Percentiles rank a stretch among this genome's conserved stretches.
These are phyloP conservation scores for Paraplagusia blochii DNA, from an alignment of 2,113 vertebrate species.

Conservation along the genomic window DNA sequence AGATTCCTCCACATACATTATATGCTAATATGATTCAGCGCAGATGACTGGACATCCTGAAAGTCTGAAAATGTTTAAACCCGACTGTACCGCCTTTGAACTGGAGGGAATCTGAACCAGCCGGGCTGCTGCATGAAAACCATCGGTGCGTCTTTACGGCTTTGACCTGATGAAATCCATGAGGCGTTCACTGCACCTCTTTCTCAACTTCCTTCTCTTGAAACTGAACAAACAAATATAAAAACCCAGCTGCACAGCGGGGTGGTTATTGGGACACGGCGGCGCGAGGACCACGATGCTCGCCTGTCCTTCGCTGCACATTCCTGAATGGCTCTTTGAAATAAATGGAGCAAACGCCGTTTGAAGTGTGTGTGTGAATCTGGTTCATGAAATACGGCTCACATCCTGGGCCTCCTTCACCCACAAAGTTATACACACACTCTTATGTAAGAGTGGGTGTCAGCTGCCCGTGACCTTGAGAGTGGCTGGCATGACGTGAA, in stretches of 20 bases:
- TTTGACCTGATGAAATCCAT: slow-evolving; percentile 19
- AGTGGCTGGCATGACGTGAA: neutral
- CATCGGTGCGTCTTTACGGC: slow-evolving; percentile 28
- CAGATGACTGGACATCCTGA: too few relatives aligned
- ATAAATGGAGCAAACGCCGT: slow-evolving; percentile 10
- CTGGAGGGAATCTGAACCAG: too few relatives aligned
- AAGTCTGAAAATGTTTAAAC: too few relatives aligned
- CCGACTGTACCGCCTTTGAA: too few relatives aligned
- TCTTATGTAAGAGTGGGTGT: slow-evolving; percentile 31
- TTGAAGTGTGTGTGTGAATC: slow-evolving; percentile 47
- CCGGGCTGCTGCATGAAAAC: slow-evolving; percentile 15
- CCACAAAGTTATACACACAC: slow-evolving; percentile 5
- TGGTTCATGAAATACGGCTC: slow-evolving; percentile 33
- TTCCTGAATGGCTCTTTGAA: slow-evolving; percentile 4
- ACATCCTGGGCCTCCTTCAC: slow-evolving; percentile 35
- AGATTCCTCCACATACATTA: too few relatives aligned
- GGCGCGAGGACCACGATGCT: slow-evolving; percentile 11
- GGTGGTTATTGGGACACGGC: slow-evolving; percentile 25
- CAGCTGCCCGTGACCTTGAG: neutral
- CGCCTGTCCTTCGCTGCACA: slow-evolving; percentile 5
- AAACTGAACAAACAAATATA: slow-evolving; percentile 46
- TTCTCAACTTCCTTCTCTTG: slow-evolving; percentile 12
- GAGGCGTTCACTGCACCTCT: neutral
- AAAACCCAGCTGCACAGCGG: slow-evolving; percentile 36
- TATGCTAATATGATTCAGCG: too few relatives aligned